A percentile compares a stretch with the other conserved stretches of the same genome.
Evolutionary conservation across 2,888 invertebrate genomes (phyloP).

Genomic region (Amaurobius ferox): DNA sequence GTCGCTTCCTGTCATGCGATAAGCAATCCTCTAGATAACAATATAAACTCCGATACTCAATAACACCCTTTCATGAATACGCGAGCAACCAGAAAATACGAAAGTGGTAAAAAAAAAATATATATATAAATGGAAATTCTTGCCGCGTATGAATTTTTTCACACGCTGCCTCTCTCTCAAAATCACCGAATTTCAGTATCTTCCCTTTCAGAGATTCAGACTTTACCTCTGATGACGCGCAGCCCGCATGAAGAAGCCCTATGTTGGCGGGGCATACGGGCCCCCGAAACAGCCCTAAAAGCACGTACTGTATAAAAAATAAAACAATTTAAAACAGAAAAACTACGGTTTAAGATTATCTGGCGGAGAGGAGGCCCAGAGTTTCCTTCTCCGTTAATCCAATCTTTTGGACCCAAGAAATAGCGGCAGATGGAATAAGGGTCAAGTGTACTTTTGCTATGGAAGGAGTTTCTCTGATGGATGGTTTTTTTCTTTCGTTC

Average conservation of each 20-base stretch:
- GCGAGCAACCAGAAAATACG: too few species aligned
- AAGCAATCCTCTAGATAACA: too few species aligned
- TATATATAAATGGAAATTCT: too few species aligned
- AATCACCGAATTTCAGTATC: background rate
- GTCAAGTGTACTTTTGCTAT: conserved; percentile 42
- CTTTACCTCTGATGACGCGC: background rate
- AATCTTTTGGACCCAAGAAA: conserved; percentile 31
- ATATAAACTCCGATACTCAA: too few species aligned
- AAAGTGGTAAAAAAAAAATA: too few species aligned
- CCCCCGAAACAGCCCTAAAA: conserved; percentile 12
- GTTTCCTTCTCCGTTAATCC: conserved; percentile 27
- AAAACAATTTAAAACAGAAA: conserved; percentile 13
- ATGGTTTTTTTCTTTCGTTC: background rate
- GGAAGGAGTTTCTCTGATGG: conserved; percentile 12
- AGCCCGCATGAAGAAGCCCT: background rate
- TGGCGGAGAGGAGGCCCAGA: background rate
- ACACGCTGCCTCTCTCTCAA: too few species aligned
- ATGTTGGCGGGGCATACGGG: background rate
- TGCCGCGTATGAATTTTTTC: too few species aligned
- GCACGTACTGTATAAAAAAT: conserved; percentile 6
- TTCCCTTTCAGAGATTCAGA: background rate
- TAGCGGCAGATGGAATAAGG: conserved; percentile 51
- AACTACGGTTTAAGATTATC: background rate
- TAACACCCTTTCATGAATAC: too few species aligned
- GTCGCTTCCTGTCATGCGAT: too few species aligned